phyloP scores from a whole-genome alignment of 2,113 vertebrate genomes.

The Delphinus delphis region DNA sequence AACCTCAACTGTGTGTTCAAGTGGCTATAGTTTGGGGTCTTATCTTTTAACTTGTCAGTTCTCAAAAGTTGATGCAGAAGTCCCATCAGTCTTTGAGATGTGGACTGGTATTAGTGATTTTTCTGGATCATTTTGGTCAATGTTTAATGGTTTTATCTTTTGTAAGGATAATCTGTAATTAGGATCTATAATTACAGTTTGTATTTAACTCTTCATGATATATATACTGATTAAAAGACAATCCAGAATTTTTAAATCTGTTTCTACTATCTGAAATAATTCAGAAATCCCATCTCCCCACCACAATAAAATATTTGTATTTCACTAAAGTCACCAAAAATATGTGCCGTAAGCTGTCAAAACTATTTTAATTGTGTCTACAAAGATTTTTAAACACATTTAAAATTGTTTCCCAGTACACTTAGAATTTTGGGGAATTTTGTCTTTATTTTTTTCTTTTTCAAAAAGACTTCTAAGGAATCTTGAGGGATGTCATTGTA shows the following conservation, averaged over 20 bases:
- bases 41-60: not conserved
- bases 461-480: not conserved
- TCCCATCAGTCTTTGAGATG: not conserved
- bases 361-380: constrained; percentile 13
- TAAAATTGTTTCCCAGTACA: not conserved
- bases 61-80: constrained; percentile 1
- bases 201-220: constrained; percentile 4
- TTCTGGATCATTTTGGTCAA: not conserved
- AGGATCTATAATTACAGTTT: constrained; percentile 4
- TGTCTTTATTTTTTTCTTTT: not conserved
- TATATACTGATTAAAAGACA: constrained; percentile 23
- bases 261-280: constrained; percentile 25
- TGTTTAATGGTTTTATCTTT: constrained; percentile 2
- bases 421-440: constrained; percentile 13
- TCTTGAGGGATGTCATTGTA: not conserved
- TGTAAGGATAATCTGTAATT: not conserved
- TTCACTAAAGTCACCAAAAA: constrained; percentile 31
- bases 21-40: not conserved
- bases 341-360: not conserved
- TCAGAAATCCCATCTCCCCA: not conserved
- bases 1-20: not conserved
- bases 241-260: not conserved
- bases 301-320: constrained; percentile 18
- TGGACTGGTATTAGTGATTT: not conserved
- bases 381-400: not conserved